Base-by-base conservation (phyloP, 2,797 vertebrate genomes). In the Chloroceryle amazona region DNA sequence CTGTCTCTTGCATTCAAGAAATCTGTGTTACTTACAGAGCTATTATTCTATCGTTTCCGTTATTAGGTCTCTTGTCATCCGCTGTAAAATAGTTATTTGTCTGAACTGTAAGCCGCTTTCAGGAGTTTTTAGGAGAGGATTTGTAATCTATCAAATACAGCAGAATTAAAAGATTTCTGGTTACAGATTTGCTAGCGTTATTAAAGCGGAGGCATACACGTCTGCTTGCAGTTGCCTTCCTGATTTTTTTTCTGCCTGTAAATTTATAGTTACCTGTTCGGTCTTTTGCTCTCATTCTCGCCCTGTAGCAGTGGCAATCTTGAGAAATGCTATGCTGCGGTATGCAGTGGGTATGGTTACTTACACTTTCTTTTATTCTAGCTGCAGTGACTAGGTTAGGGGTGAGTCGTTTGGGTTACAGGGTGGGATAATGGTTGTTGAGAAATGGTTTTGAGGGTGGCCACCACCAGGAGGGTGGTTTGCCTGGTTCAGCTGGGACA, bases 91-190 rank as follows among this genome's bases (percentile, higher is more conserved):
- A 93, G 95, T 96, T 93, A 95, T 58, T 96, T 96, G 73, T 95
- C 86, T 95, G 90, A 91, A 91, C 66, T 76, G 47, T 96, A 96
- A 96, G 90, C 94, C 89, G 86, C 95, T 96, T 95, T 95, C 37
- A 13, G 58, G 91, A 97, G 78, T 97, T 95, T 96, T 96, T 95
- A 89, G 60, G 81, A 85, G 86, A 92, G 96, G 91, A 96, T 96
- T 96, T 96, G 88, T 96, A 96, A 96, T 89, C 94, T 96, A 90
- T 94, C 94, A 76, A 95, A 82, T 82, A 71, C 78, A 80, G 76
- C 73, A 93, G 94, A 97, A 95, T 97, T 93, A 93, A 95, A 95
- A 95, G 94, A 73, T 96, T 94, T 63, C 65, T 93, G 52, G 28
- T 87, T 80, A 73, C 80, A 86, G 71, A 88, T 95, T 96, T 90